Evolutionary conservation across 2,797 vertebrate genomes (phyloP).

Genomic region (Trachops cirrhosus): DNA sequence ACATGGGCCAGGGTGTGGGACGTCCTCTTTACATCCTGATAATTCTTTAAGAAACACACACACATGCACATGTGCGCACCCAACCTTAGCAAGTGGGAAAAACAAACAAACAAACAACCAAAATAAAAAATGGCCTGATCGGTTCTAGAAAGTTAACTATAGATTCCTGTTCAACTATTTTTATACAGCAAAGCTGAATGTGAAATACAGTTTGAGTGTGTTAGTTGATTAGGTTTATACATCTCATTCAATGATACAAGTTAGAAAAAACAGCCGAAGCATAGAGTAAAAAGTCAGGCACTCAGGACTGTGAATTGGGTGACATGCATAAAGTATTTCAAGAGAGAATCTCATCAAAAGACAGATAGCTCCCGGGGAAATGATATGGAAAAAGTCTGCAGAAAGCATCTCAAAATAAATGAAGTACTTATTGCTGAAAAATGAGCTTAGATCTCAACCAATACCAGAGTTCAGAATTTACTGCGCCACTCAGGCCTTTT

Average conservation of each 20-base stretch:
- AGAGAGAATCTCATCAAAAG: conserved; percentile 67
- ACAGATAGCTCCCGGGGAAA: conserved; percentile 65
- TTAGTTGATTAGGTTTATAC: conserved; percentile 66
- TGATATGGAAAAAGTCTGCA: conserved; percentile 64
- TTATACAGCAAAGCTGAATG: conserved; percentile 70
- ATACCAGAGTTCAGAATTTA: conserved; percentile 82
- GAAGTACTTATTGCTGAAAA: conserved; percentile 83
- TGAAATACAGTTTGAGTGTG: conserved; percentile 54
- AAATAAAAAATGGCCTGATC: conserved; percentile 55
- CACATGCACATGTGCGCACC: conserved; percentile 52
- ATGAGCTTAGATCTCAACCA: conserved; percentile 78
- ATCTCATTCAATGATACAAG: conserved; percentile 32
- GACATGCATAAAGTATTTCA: conserved; percentile 16
- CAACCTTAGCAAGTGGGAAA: conserved; percentile 61
- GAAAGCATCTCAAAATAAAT: conserved; percentile 79
- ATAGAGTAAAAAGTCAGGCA: not conserved
- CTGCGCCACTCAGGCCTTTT: conserved; percentile 75
- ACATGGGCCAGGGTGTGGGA: not conserved
- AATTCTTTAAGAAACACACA: conserved; percentile 47
- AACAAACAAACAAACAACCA: not conserved
- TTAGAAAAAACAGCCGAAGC: not conserved
- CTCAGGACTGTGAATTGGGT: not conserved
- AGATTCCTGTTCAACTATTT: conserved; percentile 63
- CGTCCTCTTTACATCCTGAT: conserved; percentile 45
- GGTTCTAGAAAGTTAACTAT: conserved; percentile 62